These are phyloP conservation scores for Habrosyne pyritoides DNA, from an alignment of 2,888 invertebrate genomes.

Conservation along the genomic window DNA sequence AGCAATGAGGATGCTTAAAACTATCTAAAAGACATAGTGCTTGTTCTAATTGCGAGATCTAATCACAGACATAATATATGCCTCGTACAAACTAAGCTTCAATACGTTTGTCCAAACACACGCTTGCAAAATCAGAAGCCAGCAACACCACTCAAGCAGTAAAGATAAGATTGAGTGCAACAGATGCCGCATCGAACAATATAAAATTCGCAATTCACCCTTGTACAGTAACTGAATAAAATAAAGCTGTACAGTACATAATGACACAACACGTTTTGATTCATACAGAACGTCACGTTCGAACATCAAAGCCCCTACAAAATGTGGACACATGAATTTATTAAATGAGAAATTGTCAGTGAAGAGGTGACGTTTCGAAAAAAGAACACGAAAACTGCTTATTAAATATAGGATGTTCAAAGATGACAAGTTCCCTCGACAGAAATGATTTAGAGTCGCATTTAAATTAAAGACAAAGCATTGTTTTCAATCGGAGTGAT, in stretches of 20 bases:
- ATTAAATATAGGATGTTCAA: neutral
- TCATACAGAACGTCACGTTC: slow-evolving; percentile 46
- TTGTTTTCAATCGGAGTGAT: neutral
- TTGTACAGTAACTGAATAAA: slow-evolving; percentile 34
- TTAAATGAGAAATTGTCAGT: slow-evolving; percentile 25
- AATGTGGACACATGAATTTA: slow-evolving; percentile 39
- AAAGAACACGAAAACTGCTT: neutral
- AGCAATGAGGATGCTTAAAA: neutral
- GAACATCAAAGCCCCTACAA: slow-evolving; percentile 51
- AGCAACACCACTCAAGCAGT: slow-evolving; percentile 5
- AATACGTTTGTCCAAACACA: neutral
- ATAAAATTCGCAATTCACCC: slow-evolving; percentile 47
- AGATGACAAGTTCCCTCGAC: neutral
- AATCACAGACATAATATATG: neutral
- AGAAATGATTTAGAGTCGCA: slow-evolving; percentile 1
- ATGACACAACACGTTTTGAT: slow-evolving; percentile 55
- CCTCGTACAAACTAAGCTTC: neutral
- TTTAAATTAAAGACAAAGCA: neutral
- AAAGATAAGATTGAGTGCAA: slow-evolving; percentile 2
- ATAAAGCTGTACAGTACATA: slow-evolving; percentile 29
- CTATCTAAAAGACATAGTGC: neutral
- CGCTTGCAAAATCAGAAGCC: neutral
- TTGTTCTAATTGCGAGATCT: neutral
- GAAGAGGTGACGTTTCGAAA: slow-evolving; percentile 22
- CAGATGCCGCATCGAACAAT: slow-evolving; percentile 3